Percentiles rank a stretch among this genome's conserved stretches.
Evolutionary conservation across 2,797 vertebrate species (phyloP).

Genomic region (Margarornis squamiger): DNA sequence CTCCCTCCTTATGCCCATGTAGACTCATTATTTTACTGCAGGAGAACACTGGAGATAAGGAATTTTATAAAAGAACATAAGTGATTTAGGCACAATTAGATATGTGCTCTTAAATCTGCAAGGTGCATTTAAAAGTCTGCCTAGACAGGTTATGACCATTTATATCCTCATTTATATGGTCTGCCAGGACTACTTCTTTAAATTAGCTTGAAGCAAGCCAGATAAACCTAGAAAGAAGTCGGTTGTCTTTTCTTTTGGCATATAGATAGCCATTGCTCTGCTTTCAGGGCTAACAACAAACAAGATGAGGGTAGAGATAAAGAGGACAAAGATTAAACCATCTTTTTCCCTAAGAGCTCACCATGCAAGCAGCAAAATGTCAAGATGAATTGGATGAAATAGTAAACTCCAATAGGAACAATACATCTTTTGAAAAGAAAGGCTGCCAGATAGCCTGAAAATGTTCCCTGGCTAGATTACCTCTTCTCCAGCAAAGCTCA

Average conservation of each 20-base stretch:
- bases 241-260: constrained; percentile 43
- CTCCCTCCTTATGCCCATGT: neutral
- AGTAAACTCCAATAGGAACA: neutral
- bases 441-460: constrained; percentile 14
- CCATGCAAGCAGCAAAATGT: neutral
- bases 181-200: constrained; percentile 58
- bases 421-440: constrained; percentile 13
- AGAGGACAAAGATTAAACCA: constrained; percentile 1
- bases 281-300: constrained; percentile 21
- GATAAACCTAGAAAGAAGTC: constrained; percentile 52
- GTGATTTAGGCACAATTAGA: constrained; percentile 11
- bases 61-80: constrained; percentile 36
- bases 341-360: neutral
- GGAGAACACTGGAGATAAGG: neutral
- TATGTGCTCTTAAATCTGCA: constrained; percentile 22
- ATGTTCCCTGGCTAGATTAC: constrained; percentile 12
- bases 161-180: constrained; percentile 39
- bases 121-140: constrained; percentile 43
- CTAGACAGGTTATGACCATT: constrained; percentile 35
- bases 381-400: neutral
- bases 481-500: constrained; percentile 38
- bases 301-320: constrained; percentile 3
- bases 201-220: constrained; percentile 65
- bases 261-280: constrained; percentile 2
- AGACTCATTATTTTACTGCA: neutral